phyloP scores from a whole-genome alignment of 2,797 vertebrate species.

The Champsocephalus gunnari region DNA sequence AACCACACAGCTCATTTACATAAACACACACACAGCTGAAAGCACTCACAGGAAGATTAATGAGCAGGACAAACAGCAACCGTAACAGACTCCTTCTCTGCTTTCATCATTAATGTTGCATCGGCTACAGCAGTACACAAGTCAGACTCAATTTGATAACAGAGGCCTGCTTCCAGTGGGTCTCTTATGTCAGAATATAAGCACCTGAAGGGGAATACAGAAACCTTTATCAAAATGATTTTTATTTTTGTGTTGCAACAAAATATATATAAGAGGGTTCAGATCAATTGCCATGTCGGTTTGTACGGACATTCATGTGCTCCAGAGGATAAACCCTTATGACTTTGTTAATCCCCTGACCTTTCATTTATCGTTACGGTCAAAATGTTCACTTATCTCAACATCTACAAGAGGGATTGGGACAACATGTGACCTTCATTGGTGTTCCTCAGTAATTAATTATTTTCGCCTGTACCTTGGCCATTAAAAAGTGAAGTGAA shows the following conservation, averaged over 20 bases:
- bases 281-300: not conserved
- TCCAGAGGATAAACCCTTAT: not conserved
- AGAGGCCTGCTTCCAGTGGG: constrained; percentile 17
- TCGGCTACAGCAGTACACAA: constrained; percentile 50
- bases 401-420: not conserved
- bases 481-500: too few species aligned
- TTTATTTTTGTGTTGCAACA: constrained; percentile 1
- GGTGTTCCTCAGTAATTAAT: too few species aligned
- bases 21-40: too few species aligned
- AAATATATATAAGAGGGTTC: not conserved
- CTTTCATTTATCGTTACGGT: not conserved
- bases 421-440: too few species aligned
- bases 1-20: too few species aligned
- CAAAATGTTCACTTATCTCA: not conserved
- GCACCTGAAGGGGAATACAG: not conserved
- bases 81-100: constrained; percentile 13
- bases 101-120: constrained; percentile 63
- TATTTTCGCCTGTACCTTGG: too few species aligned
- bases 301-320: not conserved
- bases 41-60: too few species aligned
- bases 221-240: constrained; percentile 2
- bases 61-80: too few species aligned
- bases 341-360: not conserved
- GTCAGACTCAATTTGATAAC: constrained; percentile 46
- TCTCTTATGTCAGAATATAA: constrained; percentile 27